A percentile compares a stretch with the other conserved stretches of the same genome.
These are phyloP conservation scores for Trichosurus vulpecula DNA, from an alignment of 2,797 vertebrate species.

Conservation along the genomic window DNA sequence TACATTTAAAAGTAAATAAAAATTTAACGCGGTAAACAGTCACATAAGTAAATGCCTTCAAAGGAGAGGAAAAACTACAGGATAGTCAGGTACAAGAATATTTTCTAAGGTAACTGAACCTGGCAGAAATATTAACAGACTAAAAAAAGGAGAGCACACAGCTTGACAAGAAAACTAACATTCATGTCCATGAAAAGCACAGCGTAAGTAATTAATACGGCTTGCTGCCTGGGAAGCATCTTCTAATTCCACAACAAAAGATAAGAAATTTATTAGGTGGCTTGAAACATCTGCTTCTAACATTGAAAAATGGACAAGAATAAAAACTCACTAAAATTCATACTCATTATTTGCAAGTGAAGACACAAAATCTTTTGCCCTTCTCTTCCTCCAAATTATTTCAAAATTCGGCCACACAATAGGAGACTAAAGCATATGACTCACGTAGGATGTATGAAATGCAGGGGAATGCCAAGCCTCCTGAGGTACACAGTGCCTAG, in stretches of 20 bases:
- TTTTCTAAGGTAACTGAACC: constrained; percentile 45
- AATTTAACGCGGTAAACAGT: constrained; percentile 42
- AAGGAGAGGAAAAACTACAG: constrained; percentile 33
- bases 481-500: not conserved
- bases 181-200: constrained; percentile 37
- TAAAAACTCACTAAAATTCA: constrained; percentile 65
- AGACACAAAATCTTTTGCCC: constrained; percentile 52
- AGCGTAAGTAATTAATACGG: constrained; percentile 60
- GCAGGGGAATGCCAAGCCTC: not conserved
- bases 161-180: constrained; percentile 60
- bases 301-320: constrained; percentile 67
- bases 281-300: constrained; percentile 77
- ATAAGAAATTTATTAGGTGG: constrained; percentile 74
- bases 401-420: constrained; percentile 44
- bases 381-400: constrained; percentile 54
- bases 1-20: not conserved
- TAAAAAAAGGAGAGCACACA: not conserved
- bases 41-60: constrained; percentile 21
- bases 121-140: constrained; percentile 33
- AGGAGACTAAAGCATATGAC: constrained; percentile 49
- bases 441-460: not conserved
- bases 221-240: constrained; percentile 54
- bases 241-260: constrained; percentile 70
- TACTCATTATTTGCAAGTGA: constrained; percentile 67
- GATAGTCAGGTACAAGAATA: not conserved